These are phyloP conservation scores for Medauroidea extradentata DNA, from an alignment of 1,140 invertebrate species.

Conservation along the genomic window DNA sequence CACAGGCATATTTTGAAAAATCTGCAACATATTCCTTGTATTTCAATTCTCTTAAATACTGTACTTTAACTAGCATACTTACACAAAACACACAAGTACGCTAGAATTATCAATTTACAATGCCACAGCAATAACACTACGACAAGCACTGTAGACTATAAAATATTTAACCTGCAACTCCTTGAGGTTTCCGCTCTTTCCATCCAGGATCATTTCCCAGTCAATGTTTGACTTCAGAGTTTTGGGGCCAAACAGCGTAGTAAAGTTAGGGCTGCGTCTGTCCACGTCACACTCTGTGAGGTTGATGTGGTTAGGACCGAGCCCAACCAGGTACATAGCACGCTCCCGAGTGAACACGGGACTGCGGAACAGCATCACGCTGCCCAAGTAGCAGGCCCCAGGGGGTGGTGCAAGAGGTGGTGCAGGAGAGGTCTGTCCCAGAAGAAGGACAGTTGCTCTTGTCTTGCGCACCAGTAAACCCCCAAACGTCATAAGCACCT, in stretches of 20 bases:
- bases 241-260: conserved; percentile 41
- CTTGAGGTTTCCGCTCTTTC: conserved; percentile 24
- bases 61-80: too few relatives aligned
- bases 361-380: conserved; percentile 48
- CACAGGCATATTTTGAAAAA: too few relatives aligned
- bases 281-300: conserved; percentile 48
- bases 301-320: conserved; percentile 50
- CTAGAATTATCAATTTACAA: too few relatives aligned
- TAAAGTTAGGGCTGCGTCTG: conserved; percentile 45
- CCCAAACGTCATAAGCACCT: conserved; percentile 45
- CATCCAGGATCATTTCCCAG: conserved; percentile 12
- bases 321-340: conserved; percentile 45
- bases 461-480: conserved; percentile 47
- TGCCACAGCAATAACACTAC: too few relatives aligned
- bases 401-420: conserved; percentile 24
- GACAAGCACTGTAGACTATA: too few relatives aligned
- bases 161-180: conserved; percentile 12
- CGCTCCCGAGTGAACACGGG: conserved; percentile 48
- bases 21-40: too few relatives aligned
- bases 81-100: too few relatives aligned
- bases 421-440: conserved; percentile 39
- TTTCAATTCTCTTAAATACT: too few relatives aligned
- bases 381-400: conserved; percentile 49
- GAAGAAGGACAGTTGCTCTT: conserved; percentile 45
- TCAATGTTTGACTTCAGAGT: conserved; percentile 20